Evolutionary conservation across 2,113 vertebrate species (phyloP).

Genomic region (Aythya baeri): DNA sequence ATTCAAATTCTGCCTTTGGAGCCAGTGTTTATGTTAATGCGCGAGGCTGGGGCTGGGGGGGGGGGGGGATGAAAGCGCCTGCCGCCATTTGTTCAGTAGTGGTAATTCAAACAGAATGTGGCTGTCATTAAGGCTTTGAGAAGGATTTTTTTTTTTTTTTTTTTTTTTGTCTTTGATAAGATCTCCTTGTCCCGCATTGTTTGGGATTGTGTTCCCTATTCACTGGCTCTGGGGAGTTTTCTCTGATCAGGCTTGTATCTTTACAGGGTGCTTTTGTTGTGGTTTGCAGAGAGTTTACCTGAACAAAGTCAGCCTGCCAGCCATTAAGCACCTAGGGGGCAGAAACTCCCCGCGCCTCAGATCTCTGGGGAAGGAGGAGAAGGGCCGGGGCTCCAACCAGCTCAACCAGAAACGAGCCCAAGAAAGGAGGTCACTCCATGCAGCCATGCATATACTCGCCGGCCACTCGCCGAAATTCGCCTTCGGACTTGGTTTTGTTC

Average conservation of each 20-base stretch:
- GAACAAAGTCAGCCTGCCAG: slow-evolving; percentile 77
- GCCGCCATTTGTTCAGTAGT: slow-evolving; percentile 84
- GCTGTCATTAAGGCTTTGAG: slow-evolving; percentile 82
- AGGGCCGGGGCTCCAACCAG: slow-evolving; percentile 54
- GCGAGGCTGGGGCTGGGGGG: slow-evolving; percentile 1
- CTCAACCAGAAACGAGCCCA: slow-evolving; percentile 32
- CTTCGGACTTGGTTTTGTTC: neutral
- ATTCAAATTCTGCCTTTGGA: slow-evolving; percentile 79
- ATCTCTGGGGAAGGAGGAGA: slow-evolving; percentile 37
- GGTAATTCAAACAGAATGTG: slow-evolving; percentile 83
- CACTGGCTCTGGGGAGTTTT: slow-evolving; percentile 71
- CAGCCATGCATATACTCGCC: neutral
- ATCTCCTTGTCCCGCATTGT: slow-evolving; percentile 84
- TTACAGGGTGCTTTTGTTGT: slow-evolving; percentile 82
- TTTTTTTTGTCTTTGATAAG: slow-evolving; percentile 77
- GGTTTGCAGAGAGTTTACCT: slow-evolving; percentile 80
- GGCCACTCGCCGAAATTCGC: neutral
- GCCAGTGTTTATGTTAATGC: slow-evolving; percentile 80
- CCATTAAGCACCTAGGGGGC: slow-evolving; percentile 75
- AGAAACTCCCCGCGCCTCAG: slow-evolving; percentile 49
- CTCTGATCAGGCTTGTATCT: slow-evolving; percentile 81
- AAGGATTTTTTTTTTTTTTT: slow-evolving; percentile 55
- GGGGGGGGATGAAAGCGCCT: slow-evolving; percentile 76
- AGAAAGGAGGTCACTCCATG: neutral
- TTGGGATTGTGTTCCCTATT: slow-evolving; percentile 78